phyloP scores from a whole-genome alignment of 2,113 vertebrate genomes.

The Lathamus discolor region DNA sequence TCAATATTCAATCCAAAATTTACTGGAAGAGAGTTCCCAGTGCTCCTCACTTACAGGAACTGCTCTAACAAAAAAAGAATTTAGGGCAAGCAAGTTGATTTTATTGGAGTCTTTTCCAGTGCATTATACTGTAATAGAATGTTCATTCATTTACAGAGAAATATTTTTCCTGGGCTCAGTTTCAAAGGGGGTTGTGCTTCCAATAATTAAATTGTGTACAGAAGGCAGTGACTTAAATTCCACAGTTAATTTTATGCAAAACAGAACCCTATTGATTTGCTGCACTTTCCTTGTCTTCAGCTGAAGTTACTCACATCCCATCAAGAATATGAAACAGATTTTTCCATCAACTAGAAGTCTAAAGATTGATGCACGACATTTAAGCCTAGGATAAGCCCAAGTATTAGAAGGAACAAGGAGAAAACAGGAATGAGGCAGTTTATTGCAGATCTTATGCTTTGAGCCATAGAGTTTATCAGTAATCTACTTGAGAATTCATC shows the following conservation, averaged over 20 bases:
- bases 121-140: background rate
- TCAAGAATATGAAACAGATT: background rate
- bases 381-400: background rate
- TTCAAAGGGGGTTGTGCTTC: constrained; percentile 5
- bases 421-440: background rate
- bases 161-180: background rate
- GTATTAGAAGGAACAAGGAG: background rate
- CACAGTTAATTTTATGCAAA: constrained; percentile 9
- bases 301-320: background rate
- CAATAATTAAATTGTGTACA: constrained; percentile 18
- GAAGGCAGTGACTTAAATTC: constrained; percentile 9
- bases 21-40: constrained; percentile 32
- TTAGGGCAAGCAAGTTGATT: background rate
- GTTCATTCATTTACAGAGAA: constrained; percentile 1
- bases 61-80: background rate
- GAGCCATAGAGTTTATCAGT: background rate
- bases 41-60: constrained; percentile 19
- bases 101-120: background rate
- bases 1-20: background rate
- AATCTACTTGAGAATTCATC: background rate
- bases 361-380: background rate
- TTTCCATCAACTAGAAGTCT: background rate
- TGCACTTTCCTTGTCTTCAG: background rate
- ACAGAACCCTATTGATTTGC: background rate
- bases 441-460: background rate